Base-by-base conservation (phyloP, 2,113 vertebrate species). In the Nerophis lumbriciformis region DNA sequence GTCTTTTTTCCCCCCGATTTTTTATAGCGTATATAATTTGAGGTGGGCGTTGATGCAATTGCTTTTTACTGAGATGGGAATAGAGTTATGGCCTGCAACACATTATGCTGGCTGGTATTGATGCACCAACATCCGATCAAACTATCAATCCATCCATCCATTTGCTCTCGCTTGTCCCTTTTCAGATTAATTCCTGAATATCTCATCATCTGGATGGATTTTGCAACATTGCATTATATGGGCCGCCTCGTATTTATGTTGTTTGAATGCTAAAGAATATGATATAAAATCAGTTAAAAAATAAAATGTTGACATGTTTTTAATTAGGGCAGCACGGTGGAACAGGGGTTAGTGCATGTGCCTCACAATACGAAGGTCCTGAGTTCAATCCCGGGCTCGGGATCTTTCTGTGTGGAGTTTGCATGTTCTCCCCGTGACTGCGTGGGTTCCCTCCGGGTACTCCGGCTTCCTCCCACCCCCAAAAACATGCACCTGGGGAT, bases 31-130 rank as follows among this genome's bases (percentile, higher is more conserved):
- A 45, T 53, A 45, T 56, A 5, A 55, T 60, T 12, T n/a, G 11
- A 37, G 8, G 48, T 48, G 56, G 61, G 15, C 48, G 36, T 54
- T 48, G 48, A 68, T 53, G 66, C 49, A 9, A 65, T 28, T 56
- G 42, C 56, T 76, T 65, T 58, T 65, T 58, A 69, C 68, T 76
- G 51, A 62, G 61, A 61, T 49, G 60, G 51, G 57, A 60, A 12
- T 53, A 69, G 48, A 75, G 54, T 68, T 69, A 77, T 50, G 42
- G 59, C 19, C 55, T 51, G 68, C 65, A 12, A 53, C 60, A 62
- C 58, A 44, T 28, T 69, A 21, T 64, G 75, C 67, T 73, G 72
- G 67, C 72, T 62, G 36, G 19, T 13, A 50, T n/a, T 21, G 19
- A n/a, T 51, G 16, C 7, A 19, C 16, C 19, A 51, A 7, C 8